Evolutionary conservation across 2,888 invertebrate species (phyloP), one percentile per base, ranked within the genome.

Genomic region (Mylabris sibirica): DNA sequence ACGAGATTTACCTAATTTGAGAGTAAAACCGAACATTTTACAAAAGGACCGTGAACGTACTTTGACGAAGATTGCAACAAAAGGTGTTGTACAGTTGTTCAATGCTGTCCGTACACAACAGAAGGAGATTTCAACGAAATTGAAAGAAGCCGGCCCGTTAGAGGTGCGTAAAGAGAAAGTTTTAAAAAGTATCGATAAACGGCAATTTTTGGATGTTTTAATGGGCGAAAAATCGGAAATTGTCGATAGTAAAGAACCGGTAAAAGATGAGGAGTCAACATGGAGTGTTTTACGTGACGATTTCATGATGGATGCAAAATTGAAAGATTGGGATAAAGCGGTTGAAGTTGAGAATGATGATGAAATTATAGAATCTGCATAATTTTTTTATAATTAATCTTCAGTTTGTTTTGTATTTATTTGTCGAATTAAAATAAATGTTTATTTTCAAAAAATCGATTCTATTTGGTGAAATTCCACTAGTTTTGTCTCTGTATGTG

Each of bases 261-360:
- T 85, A 77, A 76, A 72, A 60, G 59, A 41, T 35, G 62, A 57
- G n/a, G 83, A 84, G 65, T 79, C 84, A 3, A 88, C 87, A 76
- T 92, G 91, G 91, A 89, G 86, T 85, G 91, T 91, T 44, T 81
- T 92, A 30, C 87, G 92, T 72, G 94, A 96, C 79, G 95, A 97
- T 84, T 97, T 94, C 82, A 93, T 95, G 91, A 93, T 94, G 88
- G 93, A 93, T 72, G 92, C 93, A 35, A 93, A 93, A 85, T 89
- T 96, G 86, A 96, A 95, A 85, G 95, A 96, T 84, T 97, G 97
- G 97, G 95, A 96, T 81, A 93, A 94, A 84, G 90, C 93, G 76
- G 87, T 88, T 75, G 87, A 88, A 44, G 84, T 85, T 26, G 82
- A 83, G 64, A 66, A 69, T 3, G 72, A 74, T 65, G 68, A 70